These are phyloP conservation scores for Acronicta aceris DNA, from an alignment of 2,888 invertebrate genomes.

Conservation along the genomic window DNA sequence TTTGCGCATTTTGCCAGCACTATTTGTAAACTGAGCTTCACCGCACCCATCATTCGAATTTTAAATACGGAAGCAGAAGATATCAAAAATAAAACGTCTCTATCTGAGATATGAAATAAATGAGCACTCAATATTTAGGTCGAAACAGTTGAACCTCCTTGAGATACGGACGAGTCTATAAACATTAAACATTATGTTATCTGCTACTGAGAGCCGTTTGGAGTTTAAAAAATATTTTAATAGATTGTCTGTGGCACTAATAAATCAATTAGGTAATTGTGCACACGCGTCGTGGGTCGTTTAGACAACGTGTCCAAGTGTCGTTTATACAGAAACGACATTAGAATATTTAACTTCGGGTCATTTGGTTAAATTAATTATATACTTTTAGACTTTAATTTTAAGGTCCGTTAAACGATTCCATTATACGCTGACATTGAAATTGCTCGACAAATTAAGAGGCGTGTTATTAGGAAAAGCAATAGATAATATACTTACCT, in stretches of 20 bases:
- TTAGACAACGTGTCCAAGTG: constrained; percentile 21
- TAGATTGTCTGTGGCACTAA: constrained; percentile 37
- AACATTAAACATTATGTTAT: constrained; percentile 61
- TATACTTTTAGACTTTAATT: too few species aligned
- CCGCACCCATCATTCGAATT: constrained; percentile 29
- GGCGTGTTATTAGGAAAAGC: too few species aligned
- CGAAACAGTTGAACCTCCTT: constrained; percentile 76
- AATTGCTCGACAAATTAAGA: too few species aligned
- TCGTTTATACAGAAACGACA: neutral
- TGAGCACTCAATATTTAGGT: constrained; percentile 74
- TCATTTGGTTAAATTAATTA: too few species aligned
- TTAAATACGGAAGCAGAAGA: constrained; percentile 56
- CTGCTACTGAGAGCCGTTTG: constrained; percentile 28
- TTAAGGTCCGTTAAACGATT: too few species aligned
- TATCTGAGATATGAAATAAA: constrained; percentile 70
- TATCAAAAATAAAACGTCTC: constrained; percentile 60
- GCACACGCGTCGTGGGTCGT: constrained; percentile 41
- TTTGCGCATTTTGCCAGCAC: constrained; percentile 28
- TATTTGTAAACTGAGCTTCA: constrained; percentile 16
- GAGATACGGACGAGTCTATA: constrained; percentile 67
- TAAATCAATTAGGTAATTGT: constrained; percentile 55
- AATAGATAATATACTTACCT: too few species aligned
- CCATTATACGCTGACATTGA: too few species aligned
- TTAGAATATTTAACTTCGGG: too few species aligned
- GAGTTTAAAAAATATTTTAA: constrained; percentile 44